Base-by-base conservation (phyloP, 2,888 invertebrate genomes). In the Melitaea athalia region DNA sequence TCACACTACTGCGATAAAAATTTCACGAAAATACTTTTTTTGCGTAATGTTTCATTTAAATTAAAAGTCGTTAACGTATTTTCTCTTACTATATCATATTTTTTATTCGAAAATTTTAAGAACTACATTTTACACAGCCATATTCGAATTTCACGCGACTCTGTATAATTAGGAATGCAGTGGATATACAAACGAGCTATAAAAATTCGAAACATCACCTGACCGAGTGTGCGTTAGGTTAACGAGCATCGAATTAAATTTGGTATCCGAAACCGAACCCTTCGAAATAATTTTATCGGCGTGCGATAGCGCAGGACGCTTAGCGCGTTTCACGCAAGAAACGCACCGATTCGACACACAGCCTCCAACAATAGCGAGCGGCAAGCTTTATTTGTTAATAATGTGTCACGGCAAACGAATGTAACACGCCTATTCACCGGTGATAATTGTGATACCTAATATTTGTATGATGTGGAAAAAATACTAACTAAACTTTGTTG, bases 341-440 rank as follows among this genome's bases (percentile, higher is more conserved):
- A 81, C 82, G 77, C 78, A 77, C 72, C 78, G 79, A 90, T 91
- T 88, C 76, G 87, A 77, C 79, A 82, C 88, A 85, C 76, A 74
- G 63, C 68, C 73, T 67, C 69, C 77, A 87, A 89, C 89, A 89
- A 89, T 89, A 78, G 86, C 73, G 68, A 70, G 83, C 86, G 87
- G 86, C 85, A 77, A 79, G 81, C 82, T 88, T 87, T 89, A 88
- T 91, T 89, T 89, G 88, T 88, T 85, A 85, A 83, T 86, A 87
- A 88, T 86, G 82, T 83, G 87, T 85, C 83, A 87, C 85, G 88
- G 83, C 82, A 81, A 84, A 85, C 82, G 82, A 84, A 85, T 83
- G 81, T 84, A 86, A 84, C 84, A 87, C 86, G 87, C 84, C 83
- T 85, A 86, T 87, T 80, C 83, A 79, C 78, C 79, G 79, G 77